A percentile compares a stretch with the other conserved stretches of the same genome.
Evolutionary conservation across 2,113 vertebrate genomes (phyloP).

Genomic region (Macrotus californicus): DNA sequence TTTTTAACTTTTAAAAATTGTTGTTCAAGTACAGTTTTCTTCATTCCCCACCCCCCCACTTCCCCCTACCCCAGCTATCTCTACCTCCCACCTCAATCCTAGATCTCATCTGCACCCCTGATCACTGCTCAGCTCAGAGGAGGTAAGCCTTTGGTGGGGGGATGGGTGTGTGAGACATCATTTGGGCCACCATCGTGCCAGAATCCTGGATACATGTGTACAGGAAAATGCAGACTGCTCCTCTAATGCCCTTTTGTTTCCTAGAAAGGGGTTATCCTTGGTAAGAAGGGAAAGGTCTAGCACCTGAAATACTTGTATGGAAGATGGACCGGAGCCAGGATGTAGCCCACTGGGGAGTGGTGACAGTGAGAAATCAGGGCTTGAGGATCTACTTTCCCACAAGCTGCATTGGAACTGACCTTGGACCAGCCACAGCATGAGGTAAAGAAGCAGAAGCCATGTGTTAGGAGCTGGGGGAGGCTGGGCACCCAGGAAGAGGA

Average conservation of each 20-base stretch:
- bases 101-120: background rate
- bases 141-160: background rate
- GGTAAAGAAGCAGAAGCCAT: background rate
- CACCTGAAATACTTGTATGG: background rate
- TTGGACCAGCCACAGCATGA: background rate
- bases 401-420: background rate
- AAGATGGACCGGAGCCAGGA: background rate
- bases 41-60: too few species aligned
- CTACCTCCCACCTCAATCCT: too few species aligned
- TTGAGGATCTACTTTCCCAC: background rate
- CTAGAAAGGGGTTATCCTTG: background rate
- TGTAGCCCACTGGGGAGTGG: background rate
- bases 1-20: too few species aligned
- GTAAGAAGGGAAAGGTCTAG: background rate
- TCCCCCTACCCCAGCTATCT: too few species aligned
- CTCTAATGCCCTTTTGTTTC: background rate
- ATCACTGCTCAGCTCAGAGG: background rate
- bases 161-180: background rate
- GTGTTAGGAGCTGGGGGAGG: accelerated
- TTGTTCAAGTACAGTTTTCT: too few species aligned
- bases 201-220: background rate
- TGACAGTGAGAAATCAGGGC: background rate
- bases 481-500: background rate
- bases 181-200: background rate
- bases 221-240: background rate